Evolutionary conservation across 1,140 invertebrate genomes (phyloP), one percentile per base, ranked within the genome.

Genomic region (Ceratoteleas bidentatus): DNA sequence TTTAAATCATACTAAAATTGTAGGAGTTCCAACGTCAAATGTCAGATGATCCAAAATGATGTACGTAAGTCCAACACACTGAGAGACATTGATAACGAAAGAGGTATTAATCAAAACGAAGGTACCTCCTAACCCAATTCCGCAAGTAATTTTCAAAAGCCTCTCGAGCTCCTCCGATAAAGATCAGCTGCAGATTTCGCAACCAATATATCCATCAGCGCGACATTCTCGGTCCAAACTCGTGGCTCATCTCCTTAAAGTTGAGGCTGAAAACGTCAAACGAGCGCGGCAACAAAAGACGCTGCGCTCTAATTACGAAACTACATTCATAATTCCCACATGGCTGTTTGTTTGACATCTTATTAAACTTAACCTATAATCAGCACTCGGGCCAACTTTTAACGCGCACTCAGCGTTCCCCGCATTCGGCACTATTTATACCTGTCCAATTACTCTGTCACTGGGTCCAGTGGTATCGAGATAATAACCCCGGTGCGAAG

Each of bases 391-490:
- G 16, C 43, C 14, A 56, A 66, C 52, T 66, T 58, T 64, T 52
- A 64, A 53, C 47, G 49, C 45, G 53, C 16, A 24, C 24, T 45
- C 32, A 45, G 24, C 47, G 43, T 15, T 58, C 52, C 16, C 58
- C 47, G 54, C 69, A 62, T 76, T 68, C 50, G 57, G 36, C 53
- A 45, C 56, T 68, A 76, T 68, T 76, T 61, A 76, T 68, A 56
- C 62, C 62, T 76, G 62, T 76, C 73, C 73, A 76, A 68, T 76
- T 76, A 76, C 36, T 76, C 54, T 61, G 56, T 66, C 62, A 76
- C 73, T 66, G 24, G 6, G 34, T 24, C 24, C 24, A 24, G 24
- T 24, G 50, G 15, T 60, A 76, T 69, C 57, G 57, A 68, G 38
- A 47, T 69, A 68, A 68, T 68, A 68, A 49, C 57, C 47, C 24